Percentiles rank a stretch among this genome's conserved stretches.
These are phyloP conservation scores for Apodemia duryi DNA, from an alignment of 2,888 invertebrate species.

Conservation along the genomic window DNA sequence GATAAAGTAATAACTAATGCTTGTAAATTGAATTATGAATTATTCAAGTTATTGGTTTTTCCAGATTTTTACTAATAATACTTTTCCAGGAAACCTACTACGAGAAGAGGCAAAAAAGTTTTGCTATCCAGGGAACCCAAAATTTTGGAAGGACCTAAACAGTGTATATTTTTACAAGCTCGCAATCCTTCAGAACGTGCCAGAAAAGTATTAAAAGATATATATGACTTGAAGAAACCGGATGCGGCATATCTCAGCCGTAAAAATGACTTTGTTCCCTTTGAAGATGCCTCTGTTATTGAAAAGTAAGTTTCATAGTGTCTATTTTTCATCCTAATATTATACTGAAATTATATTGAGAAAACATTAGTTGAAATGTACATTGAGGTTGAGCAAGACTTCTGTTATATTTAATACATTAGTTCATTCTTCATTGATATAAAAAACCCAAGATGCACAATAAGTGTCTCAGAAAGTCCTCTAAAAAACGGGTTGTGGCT, in stretches of 20 bases:
- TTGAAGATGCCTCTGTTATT: constrained; percentile 92
- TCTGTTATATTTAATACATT: no score
- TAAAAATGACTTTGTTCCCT: constrained; percentile 94
- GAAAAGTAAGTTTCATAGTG: constrained; percentile 79
- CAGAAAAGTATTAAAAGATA: constrained; percentile 88
- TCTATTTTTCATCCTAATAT: no score
- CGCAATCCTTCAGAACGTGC: constrained; percentile 86
- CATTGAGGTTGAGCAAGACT: no score
- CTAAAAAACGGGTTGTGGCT: no score
- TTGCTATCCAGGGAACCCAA: constrained; percentile 91
- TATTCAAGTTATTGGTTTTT: not conserved
- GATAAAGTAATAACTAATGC: constrained; percentile 28
- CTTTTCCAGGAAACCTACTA: constrained; percentile 89
- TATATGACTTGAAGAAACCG: constrained; percentile 93
- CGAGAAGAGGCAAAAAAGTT: constrained; percentile 91
- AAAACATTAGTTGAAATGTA: no score
- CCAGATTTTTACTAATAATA: not conserved
- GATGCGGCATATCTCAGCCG: constrained; percentile 86
- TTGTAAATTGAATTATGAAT: not conserved
- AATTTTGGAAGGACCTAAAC: constrained; percentile 92
- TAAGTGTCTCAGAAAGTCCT: no score
- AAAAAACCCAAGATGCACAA: no score
- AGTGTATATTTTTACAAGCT: constrained; percentile 91
- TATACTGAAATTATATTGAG: no score
- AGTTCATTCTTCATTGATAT: no score